Evolutionary conservation across 2,113 vertebrate genomes (phyloP).

Genomic region (Cynocephalus volans): DNA sequence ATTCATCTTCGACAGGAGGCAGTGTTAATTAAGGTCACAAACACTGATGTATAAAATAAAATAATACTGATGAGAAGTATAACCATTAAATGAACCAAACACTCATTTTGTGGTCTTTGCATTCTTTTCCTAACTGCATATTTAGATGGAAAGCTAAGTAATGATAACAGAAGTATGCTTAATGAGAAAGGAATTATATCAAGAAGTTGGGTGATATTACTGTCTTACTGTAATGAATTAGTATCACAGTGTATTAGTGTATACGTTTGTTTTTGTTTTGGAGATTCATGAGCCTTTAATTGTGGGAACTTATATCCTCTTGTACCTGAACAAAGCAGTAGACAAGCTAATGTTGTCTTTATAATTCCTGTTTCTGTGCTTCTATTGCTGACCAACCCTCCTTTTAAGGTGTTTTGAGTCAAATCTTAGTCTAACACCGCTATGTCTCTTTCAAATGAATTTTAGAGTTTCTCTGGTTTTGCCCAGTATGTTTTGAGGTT

Average conservation of each 20-base stretch:
- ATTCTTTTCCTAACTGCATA: conserved; percentile 31
- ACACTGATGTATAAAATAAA: conserved; percentile 9
- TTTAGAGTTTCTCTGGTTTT: conserved; percentile 43
- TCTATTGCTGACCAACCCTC: background rate
- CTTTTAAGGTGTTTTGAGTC: background rate
- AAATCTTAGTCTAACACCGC: background rate
- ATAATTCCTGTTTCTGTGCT: background rate
- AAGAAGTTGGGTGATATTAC: background rate
- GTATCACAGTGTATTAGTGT: background rate
- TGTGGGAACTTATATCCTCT: background rate
- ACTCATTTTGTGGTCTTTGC: conserved; percentile 28
- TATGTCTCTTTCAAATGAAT: background rate
- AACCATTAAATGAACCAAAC: conserved; percentile 14
- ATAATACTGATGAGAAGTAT: background rate
- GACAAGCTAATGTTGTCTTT: background rate
- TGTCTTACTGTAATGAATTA: background rate
- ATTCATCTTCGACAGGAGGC: background rate
- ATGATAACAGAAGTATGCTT: conserved; percentile 41
- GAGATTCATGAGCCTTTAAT: background rate
- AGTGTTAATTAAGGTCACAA: conserved; percentile 10
- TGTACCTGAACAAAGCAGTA: background rate
- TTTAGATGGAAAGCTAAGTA: conserved; percentile 32
- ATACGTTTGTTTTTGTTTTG: background rate
- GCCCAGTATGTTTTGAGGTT: background rate
- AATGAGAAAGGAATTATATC: conserved; percentile 32